These are phyloP conservation scores for Danaus plexippus DNA, from an alignment of 1,140 invertebrate genomes.

Conservation along the genomic window DNA sequence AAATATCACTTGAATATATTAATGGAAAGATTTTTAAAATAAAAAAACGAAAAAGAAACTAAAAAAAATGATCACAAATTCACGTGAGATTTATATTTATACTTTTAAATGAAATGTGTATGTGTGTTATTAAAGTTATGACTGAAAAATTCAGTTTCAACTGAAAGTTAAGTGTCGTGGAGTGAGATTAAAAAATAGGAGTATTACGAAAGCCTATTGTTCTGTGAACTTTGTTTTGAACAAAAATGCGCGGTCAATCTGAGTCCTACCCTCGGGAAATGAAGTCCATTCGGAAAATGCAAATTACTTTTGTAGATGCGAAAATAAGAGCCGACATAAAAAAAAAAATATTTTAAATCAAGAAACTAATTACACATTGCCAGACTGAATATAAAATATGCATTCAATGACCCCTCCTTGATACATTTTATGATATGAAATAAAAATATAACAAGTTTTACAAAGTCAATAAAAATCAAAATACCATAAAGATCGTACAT, in stretches of 20 bases:
- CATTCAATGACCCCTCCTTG: neutral
- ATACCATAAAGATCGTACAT: slow-evolving; percentile 1
- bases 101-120: no score
- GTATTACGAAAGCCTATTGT: slow-evolving; percentile 26
- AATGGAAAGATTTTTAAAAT: no score
- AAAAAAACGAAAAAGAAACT: no score
- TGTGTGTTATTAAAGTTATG: no score
- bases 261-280: slow-evolving; percentile 20
- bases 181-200: no score
- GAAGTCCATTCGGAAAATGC: slow-evolving; percentile 32
- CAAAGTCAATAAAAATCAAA: neutral
- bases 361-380: slow-evolving; percentile 9
- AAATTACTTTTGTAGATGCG: slow-evolving; percentile 24
- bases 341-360: slow-evolving; percentile 17
- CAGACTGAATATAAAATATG: neutral
- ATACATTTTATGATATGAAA: no score
- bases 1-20: no score
- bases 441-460: no score
- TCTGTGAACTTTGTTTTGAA: slow-evolving; percentile 17
- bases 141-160: no score
- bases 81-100: no score
- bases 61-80: no score
- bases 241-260: slow-evolving; percentile 32
- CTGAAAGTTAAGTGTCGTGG: no score
- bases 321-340: slow-evolving; percentile 22